Evolutionary conservation across 2,797 vertebrate species (phyloP).

Genomic region (Sebastes hopkinsi): DNA sequence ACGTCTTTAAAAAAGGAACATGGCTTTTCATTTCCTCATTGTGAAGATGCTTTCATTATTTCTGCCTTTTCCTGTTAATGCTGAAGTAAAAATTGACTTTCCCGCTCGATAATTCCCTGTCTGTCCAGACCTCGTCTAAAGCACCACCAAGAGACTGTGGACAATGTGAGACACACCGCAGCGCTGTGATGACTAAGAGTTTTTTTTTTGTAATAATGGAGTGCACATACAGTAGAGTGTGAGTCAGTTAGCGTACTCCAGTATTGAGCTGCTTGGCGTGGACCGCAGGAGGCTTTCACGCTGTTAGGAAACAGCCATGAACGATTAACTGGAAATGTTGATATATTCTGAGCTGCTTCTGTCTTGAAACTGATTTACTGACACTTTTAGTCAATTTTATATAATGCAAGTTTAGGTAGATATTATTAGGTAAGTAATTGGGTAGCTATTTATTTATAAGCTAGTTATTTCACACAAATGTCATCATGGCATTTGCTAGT

Average conservation of each 20-base stretch:
- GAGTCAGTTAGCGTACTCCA: background rate
- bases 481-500: background rate
- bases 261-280: background rate
- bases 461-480: background rate
- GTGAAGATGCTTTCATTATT: background rate
- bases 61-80: background rate
- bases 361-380: background rate
- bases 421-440: background rate
- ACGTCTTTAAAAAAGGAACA: background rate
- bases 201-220: conserved; percentile 18
- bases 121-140: background rate
- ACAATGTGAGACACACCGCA: background rate
- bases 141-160: background rate
- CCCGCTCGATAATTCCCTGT: background rate
- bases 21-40: background rate
- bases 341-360: background rate
- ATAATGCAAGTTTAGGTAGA: background rate
- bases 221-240: background rate
- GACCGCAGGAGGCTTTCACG: background rate
- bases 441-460: no score
- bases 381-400: background rate
- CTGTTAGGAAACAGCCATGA: background rate
- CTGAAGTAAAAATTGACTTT: background rate
- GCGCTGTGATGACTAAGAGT: background rate
- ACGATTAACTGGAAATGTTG: background rate